Conservation (phyloP, 2,888 invertebrate genomes). For the Plebejus anna region DNA sequence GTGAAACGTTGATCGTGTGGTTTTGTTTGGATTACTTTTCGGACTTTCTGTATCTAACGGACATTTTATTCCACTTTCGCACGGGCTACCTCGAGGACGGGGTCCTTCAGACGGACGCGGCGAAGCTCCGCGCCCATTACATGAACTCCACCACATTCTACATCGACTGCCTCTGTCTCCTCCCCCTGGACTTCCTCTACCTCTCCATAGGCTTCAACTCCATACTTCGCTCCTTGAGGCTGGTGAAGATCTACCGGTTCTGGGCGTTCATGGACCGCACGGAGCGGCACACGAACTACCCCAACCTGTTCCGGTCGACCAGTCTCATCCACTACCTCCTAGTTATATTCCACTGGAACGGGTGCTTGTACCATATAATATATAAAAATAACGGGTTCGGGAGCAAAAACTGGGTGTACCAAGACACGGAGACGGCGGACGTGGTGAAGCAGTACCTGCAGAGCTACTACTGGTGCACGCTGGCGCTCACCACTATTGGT, state of each 20-base stretch:
- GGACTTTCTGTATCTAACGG: constrained; percentile 96
- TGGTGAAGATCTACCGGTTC: constrained; percentile 98
- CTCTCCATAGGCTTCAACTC: constrained; percentile 98
- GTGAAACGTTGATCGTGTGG: constrained; percentile 94
- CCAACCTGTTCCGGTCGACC: constrained; percentile 95
- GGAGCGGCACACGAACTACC: constrained; percentile 99
- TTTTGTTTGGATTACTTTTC: constrained; percentile 98
- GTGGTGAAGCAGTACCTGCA: constrained; percentile 97
- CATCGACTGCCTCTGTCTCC: constrained; percentile 98
- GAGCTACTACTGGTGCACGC: constrained; percentile 98
- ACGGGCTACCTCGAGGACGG: constrained; percentile 99
- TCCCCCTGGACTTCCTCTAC: constrained; percentile 98
- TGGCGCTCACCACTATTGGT: constrained; percentile 97
- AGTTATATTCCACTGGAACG: constrained; percentile 99
- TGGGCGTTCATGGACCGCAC: constrained; percentile 99
- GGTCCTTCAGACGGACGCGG: constrained; percentile 96
- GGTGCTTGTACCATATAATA: constrained; percentile 98
- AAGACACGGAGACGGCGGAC: constrained; percentile 91
- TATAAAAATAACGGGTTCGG: constrained; percentile 97
- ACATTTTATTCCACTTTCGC: constrained; percentile 98
- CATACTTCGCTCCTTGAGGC: constrained; percentile 95
- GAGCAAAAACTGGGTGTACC: constrained; percentile 95
- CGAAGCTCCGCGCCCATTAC: constrained; percentile 96
- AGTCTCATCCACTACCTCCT: constrained; percentile 97
- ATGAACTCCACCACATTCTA: constrained; percentile 99